A percentile compares a stretch with the other conserved stretches of the same genome.
phyloP scores from a whole-genome alignment of 2,888 invertebrate genomes.

The Mesorhabditis sp. region DNA sequence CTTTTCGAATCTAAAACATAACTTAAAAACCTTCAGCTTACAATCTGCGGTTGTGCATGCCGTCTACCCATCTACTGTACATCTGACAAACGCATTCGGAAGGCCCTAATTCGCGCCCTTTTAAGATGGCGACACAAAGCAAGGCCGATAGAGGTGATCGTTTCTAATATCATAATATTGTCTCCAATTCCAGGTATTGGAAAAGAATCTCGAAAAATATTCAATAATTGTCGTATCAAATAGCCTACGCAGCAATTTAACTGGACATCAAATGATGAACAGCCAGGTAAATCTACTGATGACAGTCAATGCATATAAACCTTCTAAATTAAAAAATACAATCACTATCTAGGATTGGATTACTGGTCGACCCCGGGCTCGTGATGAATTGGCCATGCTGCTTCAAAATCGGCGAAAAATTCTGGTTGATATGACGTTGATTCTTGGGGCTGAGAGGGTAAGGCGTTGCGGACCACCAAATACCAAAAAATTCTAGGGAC shows the following conservation, averaged over 20 bases:
- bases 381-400: conserved; percentile 39
- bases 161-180: not conserved
- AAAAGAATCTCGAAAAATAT: conserved; percentile 46
- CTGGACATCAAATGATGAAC: conserved; percentile 16
- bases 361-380: conserved; percentile 17
- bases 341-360: not conserved
- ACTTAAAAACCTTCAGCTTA: conserved; percentile 27
- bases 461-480: not conserved
- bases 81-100: conserved; percentile 43
- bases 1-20: conserved; percentile 6
- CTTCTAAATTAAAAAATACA: not conserved
- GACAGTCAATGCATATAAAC: not conserved
- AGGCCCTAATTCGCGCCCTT: conserved; percentile 41
- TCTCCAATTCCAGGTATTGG: conserved; percentile 12
- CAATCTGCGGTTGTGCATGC: conserved; percentile 44
- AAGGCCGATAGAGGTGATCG: conserved; percentile 14
- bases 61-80: conserved; percentile 43
- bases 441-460: conserved; percentile 19
- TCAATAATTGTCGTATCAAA: conserved; percentile 49
- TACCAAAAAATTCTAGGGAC: not conserved
- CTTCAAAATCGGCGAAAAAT: conserved; percentile 39
- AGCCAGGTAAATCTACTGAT: conserved; percentile 10
- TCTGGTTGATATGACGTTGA: conserved; percentile 47
- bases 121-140: conserved; percentile 26
- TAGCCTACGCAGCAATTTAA: conserved; percentile 43